phyloP scores from a whole-genome alignment of 2,113 vertebrate genomes.

The Eubucco bourcierii region DNA sequence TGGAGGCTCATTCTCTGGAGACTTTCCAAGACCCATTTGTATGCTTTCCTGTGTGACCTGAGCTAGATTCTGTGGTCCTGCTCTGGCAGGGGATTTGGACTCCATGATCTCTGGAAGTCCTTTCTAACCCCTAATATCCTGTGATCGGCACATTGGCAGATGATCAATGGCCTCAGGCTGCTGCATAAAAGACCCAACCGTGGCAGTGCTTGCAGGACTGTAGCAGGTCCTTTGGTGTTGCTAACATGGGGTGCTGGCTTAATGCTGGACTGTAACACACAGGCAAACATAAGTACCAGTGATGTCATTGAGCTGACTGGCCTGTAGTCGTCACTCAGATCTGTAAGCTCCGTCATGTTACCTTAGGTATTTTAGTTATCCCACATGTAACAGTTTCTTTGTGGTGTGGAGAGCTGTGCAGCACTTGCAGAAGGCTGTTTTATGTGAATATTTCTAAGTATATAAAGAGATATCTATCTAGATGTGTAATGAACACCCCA shows the following conservation, averaged over 20 bases:
- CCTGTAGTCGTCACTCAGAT: neutral
- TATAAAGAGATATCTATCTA: conserved; percentile 58
- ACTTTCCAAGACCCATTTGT: no score
- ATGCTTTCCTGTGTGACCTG: no score
- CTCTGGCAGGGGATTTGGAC: no score
- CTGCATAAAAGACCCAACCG: neutral
- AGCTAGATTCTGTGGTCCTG: no score
- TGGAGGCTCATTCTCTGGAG: no score
- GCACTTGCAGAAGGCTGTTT: neutral
- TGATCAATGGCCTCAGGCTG: neutral
- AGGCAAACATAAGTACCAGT: neutral
- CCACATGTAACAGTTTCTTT: neutral
- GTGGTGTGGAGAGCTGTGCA: neutral
- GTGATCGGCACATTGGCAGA: neutral
- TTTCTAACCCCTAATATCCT: no score
- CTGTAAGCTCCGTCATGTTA: neutral
- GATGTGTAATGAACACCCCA: conserved; percentile 52
- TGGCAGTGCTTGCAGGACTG: neutral
- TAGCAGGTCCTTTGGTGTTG: neutral
- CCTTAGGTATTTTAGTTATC: neutral
- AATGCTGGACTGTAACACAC: neutral
- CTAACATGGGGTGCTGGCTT: neutral
- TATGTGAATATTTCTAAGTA: conserved; percentile 40
- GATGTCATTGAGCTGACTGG: neutral
- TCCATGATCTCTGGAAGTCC: no score